A percentile compares a stretch with the other conserved stretches of the same genome.
phyloP scores from a whole-genome alignment of 2,888 invertebrate genomes.

The Euzophera pinguis region DNA sequence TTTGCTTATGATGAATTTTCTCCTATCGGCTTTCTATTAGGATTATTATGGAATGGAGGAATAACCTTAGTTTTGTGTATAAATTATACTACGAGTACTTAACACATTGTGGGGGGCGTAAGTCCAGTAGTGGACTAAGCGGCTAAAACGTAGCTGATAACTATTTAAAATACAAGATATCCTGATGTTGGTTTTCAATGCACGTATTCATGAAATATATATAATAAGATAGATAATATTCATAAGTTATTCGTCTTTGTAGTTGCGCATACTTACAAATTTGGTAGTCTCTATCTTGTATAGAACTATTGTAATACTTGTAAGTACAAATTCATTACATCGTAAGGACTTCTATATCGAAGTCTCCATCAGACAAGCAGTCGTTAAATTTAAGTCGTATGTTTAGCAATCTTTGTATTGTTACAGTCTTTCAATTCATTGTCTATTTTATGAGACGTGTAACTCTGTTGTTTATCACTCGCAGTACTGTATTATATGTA shows the following conservation, averaged over 20 bases:
- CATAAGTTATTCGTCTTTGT: not conserved
- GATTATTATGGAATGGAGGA: no score
- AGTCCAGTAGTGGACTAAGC: no score
- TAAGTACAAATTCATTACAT: not conserved
- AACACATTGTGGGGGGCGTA: no score
- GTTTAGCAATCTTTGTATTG: not conserved
- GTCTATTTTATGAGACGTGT: constrained; percentile 4
- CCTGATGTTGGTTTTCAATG: no score
- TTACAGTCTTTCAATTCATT: constrained; percentile 6
- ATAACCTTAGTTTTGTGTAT: no score
- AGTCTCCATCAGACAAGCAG: not conserved
- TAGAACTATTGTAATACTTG: not conserved
- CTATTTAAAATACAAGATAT: no score
- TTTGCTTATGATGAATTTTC: no score
- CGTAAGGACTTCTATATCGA: not conserved
- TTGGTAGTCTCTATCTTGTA: not conserved
- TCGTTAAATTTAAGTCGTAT: constrained; percentile 7
- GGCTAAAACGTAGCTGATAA: no score
- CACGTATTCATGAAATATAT: no score
- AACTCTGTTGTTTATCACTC: constrained; percentile 1
- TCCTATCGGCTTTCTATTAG: no score
- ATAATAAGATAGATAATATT: no score
- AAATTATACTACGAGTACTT: no score
- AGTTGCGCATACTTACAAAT: not conserved
- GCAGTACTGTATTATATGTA: not conserved